Evolutionary conservation across 2,113 vertebrate species (phyloP).

Genomic region (Vanacampus margaritifer): DNA sequence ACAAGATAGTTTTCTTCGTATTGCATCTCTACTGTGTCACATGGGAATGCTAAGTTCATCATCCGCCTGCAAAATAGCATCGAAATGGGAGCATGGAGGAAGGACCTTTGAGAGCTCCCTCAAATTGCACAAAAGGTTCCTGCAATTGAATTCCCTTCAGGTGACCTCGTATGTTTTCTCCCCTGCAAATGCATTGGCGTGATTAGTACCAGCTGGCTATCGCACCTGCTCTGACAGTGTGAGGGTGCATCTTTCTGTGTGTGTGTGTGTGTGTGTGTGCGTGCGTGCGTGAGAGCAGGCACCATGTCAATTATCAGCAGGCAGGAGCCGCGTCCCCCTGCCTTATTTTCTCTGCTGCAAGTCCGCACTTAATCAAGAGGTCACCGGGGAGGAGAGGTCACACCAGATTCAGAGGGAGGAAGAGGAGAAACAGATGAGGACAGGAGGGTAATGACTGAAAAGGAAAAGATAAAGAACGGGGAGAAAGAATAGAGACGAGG

Average conservation of each 20-base stretch:
- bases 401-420: slow-evolving; percentile 37
- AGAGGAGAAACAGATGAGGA: slow-evolving; percentile 3
- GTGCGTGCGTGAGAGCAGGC: neutral
- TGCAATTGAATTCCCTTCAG: slow-evolving; percentile 2
- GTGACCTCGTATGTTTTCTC: neutral
- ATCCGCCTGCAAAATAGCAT: neutral
- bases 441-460: neutral
- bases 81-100: neutral
- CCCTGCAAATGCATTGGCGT: neutral
- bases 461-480: neutral
- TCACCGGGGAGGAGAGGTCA: slow-evolving; percentile 50
- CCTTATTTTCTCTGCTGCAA: slow-evolving; percentile 46
- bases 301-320: neutral
- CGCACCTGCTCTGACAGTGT: neutral
- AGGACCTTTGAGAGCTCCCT: neutral
- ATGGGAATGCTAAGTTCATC: neutral
- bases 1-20: neutral
- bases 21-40: neutral
- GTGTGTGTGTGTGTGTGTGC: neutral
- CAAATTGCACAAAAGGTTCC: slow-evolving; percentile 1
- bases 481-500: neutral
- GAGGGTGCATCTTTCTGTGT: neutral
- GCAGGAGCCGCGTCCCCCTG: neutral
- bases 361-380: slow-evolving; percentile 63
- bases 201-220: neutral